Conservation (phyloP, 2,797 vertebrate genomes). For the Fundulus diaphanus region DNA sequence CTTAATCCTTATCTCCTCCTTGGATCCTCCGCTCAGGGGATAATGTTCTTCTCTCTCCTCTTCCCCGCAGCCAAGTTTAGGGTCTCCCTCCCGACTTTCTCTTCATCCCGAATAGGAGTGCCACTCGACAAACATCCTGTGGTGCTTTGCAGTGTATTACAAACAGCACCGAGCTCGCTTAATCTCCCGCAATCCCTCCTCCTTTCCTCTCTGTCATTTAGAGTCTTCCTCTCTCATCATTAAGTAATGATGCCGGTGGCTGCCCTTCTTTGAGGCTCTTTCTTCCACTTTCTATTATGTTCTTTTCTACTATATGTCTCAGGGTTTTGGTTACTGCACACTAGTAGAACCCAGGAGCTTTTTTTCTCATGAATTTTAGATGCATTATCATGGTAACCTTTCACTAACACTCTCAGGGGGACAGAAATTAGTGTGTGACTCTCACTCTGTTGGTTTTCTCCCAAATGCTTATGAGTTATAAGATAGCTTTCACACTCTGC, state of each 20-base stretch:
- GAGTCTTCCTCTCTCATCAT: constrained; percentile 72
- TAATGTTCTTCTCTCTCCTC: constrained; percentile 31
- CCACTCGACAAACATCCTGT: constrained; percentile 68
- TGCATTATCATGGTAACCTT: constrained; percentile 42
- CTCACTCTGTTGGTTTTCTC: constrained; percentile 15
- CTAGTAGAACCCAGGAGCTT: constrained; percentile 34
- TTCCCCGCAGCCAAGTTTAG: constrained; percentile 56
- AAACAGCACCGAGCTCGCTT: constrained; percentile 73
- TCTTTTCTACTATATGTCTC: constrained; percentile 50
- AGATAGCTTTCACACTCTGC: constrained; percentile 11
- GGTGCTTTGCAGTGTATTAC: constrained; percentile 70
- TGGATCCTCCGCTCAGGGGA: constrained; percentile 49
- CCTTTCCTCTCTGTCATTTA: constrained; percentile 70
- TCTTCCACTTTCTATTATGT: constrained; percentile 38
- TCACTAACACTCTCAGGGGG: constrained; percentile 32
- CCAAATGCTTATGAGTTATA: constrained; percentile 4
- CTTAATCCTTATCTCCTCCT: constrained; percentile 62
- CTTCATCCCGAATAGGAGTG: constrained; percentile 62
- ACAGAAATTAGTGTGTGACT: constrained; percentile 27
- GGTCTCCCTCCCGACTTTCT: constrained; percentile 50
- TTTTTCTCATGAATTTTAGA: constrained; percentile 53
- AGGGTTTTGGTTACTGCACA: constrained; percentile 40
- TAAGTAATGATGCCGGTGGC: constrained; percentile 65
- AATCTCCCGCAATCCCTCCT: constrained; percentile 79
- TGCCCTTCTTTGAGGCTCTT: constrained; percentile 40